Evolutionary conservation across 2,888 invertebrate species (phyloP).

Genomic region (Stenolophus ochropezus): DNA sequence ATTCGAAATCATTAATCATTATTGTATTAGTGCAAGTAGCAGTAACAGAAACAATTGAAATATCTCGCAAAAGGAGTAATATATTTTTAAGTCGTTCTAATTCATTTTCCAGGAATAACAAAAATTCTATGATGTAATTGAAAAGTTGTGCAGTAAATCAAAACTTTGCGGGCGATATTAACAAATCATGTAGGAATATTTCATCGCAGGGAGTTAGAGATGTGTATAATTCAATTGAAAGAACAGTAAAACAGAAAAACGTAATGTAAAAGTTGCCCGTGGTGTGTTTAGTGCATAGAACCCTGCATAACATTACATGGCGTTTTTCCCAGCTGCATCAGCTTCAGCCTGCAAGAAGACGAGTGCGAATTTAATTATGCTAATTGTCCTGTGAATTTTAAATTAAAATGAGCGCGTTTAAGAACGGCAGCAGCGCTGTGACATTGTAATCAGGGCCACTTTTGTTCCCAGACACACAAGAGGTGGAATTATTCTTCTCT

Average conservation of each 20-base stretch:
- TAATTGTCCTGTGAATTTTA: conserved; percentile 56
- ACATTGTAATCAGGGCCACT: conserved; percentile 49
- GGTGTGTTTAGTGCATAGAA: not conserved
- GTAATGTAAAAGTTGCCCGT: not conserved
- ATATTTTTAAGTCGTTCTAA: not conserved
- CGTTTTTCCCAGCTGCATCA: conserved; percentile 32
- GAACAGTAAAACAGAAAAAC: not conserved
- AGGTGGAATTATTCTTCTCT: conserved; percentile 8
- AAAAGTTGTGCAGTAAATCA: not conserved
- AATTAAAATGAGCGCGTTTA: conserved; percentile 56
- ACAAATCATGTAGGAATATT: conserved; percentile 21
- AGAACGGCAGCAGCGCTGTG: conserved; percentile 17
- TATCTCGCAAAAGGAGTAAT: not conserved
- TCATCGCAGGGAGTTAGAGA: not conserved
- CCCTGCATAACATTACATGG: conserved; percentile 35
- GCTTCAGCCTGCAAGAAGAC: conserved; percentile 44
- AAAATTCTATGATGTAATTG: not conserved
- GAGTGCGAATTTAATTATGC: conserved; percentile 57
- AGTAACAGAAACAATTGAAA: too few species aligned
- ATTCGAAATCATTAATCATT: too few species aligned
- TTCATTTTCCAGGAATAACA: not conserved
- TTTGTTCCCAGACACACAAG: conserved; percentile 36
- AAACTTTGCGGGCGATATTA: not conserved
- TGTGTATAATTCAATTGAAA: conserved; percentile 19
- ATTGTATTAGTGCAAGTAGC: too few species aligned